Evolutionary conservation across 1,140 invertebrate genomes (phyloP), one percentile per base, ranked within the genome.

Genomic region (Panagrolaimus sp.): DNA sequence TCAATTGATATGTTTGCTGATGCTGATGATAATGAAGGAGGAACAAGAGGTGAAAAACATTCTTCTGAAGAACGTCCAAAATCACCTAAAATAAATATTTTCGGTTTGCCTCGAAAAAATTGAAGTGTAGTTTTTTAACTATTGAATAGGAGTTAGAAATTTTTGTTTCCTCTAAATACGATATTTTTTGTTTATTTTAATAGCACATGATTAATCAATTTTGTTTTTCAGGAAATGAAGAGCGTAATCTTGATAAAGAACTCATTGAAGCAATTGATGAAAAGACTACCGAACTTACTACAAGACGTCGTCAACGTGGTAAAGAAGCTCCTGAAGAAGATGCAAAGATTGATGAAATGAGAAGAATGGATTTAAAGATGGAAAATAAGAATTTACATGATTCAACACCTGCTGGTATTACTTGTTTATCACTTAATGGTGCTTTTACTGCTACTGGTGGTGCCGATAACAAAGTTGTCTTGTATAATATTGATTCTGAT

Each of bases 401-500:
- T 80, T 93, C 94, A 14, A 94, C 93, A 85, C 89, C 93, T 68
- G 94, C 96, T 57, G 96, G 96, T 72, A 98, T 98, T 81, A 92
- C 92, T 42, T 93, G 91, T 78, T 92, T 92, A 83, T 90, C 98
- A 75, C 96, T 77, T 4, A 9, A 14, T 76, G 73, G 74, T 51
- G 66, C 70, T 42, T 20, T 81, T 11, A 70, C 72, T 1, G 63
- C 79, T 4, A 93, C 92, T 42, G 96, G 95, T 66, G 96, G 96
- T 68, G 94, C 94, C 83, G 96, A 99, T 84, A 92, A 93, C 83
- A 93, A 92, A 87, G 94, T 95, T 1, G 93, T 93, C 20, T 91
- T 99, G 27, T 99, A 98, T 82, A 96, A 98, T 85, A 96, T 95
- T 86, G 92, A 96, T 81, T 95, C 91, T 2, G 94, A 98, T 84